Conservation (phyloP, 2,797 vertebrate species). For the Thamnophis elegans region DNA sequence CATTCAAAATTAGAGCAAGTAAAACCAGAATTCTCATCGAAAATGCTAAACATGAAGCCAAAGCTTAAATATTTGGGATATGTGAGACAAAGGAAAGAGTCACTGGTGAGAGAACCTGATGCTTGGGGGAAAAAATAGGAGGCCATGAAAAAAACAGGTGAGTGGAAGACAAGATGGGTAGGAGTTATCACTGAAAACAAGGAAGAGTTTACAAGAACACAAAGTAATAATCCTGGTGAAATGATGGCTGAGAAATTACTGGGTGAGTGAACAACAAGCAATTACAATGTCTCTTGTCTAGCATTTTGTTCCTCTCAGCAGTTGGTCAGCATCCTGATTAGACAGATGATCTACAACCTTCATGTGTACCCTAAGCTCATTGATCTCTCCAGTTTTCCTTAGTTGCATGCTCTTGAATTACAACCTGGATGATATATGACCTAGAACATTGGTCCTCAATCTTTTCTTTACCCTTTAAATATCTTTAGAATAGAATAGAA, state of each 20-base stretch:
- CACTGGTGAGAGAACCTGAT: background rate
- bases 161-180: background rate
- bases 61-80: background rate
- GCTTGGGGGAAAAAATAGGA: background rate
- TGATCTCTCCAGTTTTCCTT: background rate
- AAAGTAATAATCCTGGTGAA: background rate
- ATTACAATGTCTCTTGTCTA: background rate
- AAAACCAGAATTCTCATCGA: background rate
- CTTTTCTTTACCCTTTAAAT: background rate
- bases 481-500: background rate
- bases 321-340: background rate
- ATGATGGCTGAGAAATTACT: background rate
- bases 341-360: background rate
- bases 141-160: background rate
- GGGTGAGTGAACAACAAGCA: background rate
- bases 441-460: background rate
- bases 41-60: background rate
- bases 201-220: background rate
- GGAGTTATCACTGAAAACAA: background rate
- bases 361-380: background rate
- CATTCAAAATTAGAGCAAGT: background rate
- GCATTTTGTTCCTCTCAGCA: background rate
- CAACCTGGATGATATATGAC: background rate
- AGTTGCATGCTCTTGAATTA: background rate
- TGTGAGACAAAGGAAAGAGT: background rate